phyloP scores from a whole-genome alignment of 2,888 invertebrate genomes.

The Sycophila texana region DNA sequence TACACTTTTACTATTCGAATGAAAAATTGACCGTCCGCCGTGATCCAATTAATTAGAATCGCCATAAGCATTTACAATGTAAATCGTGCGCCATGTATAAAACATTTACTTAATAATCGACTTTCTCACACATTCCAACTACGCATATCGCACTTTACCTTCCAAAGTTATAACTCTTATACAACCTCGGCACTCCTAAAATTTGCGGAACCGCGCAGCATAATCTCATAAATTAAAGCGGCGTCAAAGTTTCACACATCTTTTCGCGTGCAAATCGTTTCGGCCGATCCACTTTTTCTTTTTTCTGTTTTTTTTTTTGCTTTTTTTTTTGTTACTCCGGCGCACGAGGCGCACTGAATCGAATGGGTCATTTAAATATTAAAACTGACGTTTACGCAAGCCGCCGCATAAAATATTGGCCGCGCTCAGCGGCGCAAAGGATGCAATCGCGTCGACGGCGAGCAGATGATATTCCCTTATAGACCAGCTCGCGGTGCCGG shows the following conservation, averaged over 20 bases:
- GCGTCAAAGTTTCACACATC: neutral
- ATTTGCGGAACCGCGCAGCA: too few species aligned
- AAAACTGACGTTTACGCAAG: constrained; percentile 30
- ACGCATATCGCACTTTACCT: too few species aligned
- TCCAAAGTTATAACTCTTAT: neutral
- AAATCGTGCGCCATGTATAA: too few species aligned
- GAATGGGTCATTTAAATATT: constrained; percentile 48
- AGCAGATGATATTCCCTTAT: constrained; percentile 47
- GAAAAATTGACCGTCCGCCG: neutral
- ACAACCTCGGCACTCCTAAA: neutral
- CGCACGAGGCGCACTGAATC: constrained; percentile 17
- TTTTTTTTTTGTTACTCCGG: neutral
- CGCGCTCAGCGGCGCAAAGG: neutral
- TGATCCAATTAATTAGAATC: neutral
- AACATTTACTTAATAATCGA: too few species aligned
- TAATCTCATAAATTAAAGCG: too few species aligned
- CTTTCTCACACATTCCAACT: too few species aligned
- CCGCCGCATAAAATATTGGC: constrained; percentile 36
- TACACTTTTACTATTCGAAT: constrained; percentile 25
- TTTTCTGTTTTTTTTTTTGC: neutral
- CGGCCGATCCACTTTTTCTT: neutral
- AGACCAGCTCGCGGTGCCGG: neutral
- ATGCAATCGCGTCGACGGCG: constrained; percentile 26
- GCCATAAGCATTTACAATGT: neutral
- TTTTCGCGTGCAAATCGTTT: constrained; percentile 17